A percentile compares a stretch with the other conserved stretches of the same genome.
phyloP scores from a whole-genome alignment of 2,888 invertebrate genomes.

The Hirtodrosophila confusa region DNA sequence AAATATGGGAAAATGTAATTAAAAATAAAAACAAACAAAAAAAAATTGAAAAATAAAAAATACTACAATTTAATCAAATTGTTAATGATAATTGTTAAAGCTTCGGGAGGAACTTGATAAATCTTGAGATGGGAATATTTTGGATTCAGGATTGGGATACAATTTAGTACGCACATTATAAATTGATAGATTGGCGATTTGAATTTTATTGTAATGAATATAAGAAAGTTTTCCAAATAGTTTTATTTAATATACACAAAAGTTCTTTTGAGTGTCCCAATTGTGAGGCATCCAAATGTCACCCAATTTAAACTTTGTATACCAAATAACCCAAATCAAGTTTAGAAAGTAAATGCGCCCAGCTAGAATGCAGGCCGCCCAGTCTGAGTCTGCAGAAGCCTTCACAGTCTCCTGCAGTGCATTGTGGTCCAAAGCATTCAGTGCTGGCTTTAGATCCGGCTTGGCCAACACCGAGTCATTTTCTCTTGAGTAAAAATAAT shows the following conservation, averaged over 20 bases:
- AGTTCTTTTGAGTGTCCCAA: too few species aligned
- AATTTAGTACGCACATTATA: too few species aligned
- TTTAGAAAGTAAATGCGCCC: slow-evolving; percentile 63
- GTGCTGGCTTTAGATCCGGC: slow-evolving; percentile 62
- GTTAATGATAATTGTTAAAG: too few species aligned
- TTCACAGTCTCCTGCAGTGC: slow-evolving; percentile 25
- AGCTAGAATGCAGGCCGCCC: slow-evolving; percentile 49
- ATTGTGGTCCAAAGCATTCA: slow-evolving; percentile 5
- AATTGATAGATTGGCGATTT: too few species aligned
- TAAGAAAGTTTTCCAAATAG: background rate
- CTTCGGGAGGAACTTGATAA: too few species aligned
- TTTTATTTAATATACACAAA: background rate
- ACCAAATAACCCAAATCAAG: slow-evolving; percentile 33
- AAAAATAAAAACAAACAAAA: too few species aligned
- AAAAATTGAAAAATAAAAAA: too few species aligned
- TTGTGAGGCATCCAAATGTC: background rate
- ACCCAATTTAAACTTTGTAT: background rate
- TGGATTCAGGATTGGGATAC: too few species aligned
- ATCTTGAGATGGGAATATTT: too few species aligned
- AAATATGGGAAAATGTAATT: too few species aligned
- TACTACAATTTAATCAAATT: too few species aligned
- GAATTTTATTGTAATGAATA: too few species aligned
- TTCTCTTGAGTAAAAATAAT: slow-evolving; percentile 54
- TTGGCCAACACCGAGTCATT: slow-evolving; percentile 46
- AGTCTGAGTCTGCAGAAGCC: slow-evolving; percentile 21